Evolutionary conservation across 2,888 invertebrate species (phyloP).

Genomic region (Orthosia incerta): DNA sequence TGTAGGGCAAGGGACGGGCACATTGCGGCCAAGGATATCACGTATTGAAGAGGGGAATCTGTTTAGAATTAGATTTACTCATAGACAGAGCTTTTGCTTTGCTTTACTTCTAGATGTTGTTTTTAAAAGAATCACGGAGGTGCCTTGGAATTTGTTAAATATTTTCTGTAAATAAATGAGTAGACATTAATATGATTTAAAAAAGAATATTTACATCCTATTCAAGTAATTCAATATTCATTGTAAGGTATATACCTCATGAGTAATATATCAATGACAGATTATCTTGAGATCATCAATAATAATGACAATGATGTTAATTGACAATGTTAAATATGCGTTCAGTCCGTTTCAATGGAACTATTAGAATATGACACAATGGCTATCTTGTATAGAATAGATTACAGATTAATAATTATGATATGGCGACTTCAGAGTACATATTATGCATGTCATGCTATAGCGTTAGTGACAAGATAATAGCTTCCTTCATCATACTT

Average conservation of each 20-base stretch:
- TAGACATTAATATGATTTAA: slow-evolving; percentile 42
- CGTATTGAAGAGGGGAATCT: slow-evolving; percentile 45
- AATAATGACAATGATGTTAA: slow-evolving; percentile 58
- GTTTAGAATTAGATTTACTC: slow-evolving; percentile 29
- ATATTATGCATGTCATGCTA: not conserved
- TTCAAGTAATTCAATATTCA: slow-evolving; percentile 60
- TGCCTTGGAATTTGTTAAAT: slow-evolving; percentile 4
- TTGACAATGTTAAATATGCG: slow-evolving; percentile 58
- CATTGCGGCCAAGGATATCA: slow-evolving; percentile 63
- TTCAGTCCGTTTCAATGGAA: slow-evolving; percentile 53
- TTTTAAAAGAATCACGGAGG: not conserved
- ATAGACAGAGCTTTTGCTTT: slow-evolving; percentile 26
- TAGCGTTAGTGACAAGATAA: slow-evolving; percentile 43
- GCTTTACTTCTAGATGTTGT: slow-evolving; percentile 9
- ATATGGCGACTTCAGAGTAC: slow-evolving; percentile 21
- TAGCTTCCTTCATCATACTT: slow-evolving; percentile 54
- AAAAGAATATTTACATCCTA: slow-evolving; percentile 38
- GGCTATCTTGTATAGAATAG: slow-evolving; percentile 33
- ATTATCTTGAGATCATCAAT: slow-evolving; percentile 62
- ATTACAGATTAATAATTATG: slow-evolving; percentile 21
- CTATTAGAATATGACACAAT: slow-evolving; percentile 55
- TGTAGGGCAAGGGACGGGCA: slow-evolving; percentile 57
- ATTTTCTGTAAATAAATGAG: slow-evolving; percentile 15
- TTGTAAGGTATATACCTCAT: slow-evolving; percentile 42
- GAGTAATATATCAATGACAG: slow-evolving; percentile 60